Percentiles rank a stretch among this genome's conserved stretches.
phyloP scores from a whole-genome alignment of 2,797 vertebrate genomes.

The Florisuga fusca region DNA sequence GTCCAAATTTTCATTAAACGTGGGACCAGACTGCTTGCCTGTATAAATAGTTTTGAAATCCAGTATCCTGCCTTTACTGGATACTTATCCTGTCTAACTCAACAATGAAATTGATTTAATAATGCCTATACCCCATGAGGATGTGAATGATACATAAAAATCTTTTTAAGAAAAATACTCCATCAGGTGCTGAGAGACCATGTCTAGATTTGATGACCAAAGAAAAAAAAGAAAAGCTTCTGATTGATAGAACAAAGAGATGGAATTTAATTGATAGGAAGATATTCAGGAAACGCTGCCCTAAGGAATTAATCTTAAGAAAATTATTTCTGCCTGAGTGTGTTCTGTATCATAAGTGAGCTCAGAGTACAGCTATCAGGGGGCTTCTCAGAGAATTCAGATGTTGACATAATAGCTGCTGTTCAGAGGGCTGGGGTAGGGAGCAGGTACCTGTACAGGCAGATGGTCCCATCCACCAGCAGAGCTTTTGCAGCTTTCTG shows the following conservation, averaged over 20 bases:
- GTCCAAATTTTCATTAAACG: not conserved
- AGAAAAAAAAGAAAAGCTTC: not conserved
- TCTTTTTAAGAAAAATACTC: constrained; percentile 5
- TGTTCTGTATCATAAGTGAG: not conserved
- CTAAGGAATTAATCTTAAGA: not conserved
- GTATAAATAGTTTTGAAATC: constrained; percentile 42
- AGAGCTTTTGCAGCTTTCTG: not conserved
- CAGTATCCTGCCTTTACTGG: not conserved
- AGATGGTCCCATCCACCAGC: not conserved
- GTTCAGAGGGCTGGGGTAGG: not conserved
- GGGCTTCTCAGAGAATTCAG: not conserved
- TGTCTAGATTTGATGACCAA: not conserved
- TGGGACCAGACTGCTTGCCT: not conserved
- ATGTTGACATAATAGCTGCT: not conserved
- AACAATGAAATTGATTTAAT: constrained; percentile 25
- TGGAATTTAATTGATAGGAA: not conserved
- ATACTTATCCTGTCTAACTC: too few relatives aligned
- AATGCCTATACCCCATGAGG: not conserved
- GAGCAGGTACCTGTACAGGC: not conserved
- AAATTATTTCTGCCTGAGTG: not conserved
- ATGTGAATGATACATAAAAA: not conserved
- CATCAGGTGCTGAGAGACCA: not conserved
- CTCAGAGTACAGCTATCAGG: not conserved
- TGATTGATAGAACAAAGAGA: not conserved
- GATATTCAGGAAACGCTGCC: not conserved